Evolutionary conservation across 2,113 vertebrate genomes (phyloP).

Genomic region (Cacatua alba): DNA sequence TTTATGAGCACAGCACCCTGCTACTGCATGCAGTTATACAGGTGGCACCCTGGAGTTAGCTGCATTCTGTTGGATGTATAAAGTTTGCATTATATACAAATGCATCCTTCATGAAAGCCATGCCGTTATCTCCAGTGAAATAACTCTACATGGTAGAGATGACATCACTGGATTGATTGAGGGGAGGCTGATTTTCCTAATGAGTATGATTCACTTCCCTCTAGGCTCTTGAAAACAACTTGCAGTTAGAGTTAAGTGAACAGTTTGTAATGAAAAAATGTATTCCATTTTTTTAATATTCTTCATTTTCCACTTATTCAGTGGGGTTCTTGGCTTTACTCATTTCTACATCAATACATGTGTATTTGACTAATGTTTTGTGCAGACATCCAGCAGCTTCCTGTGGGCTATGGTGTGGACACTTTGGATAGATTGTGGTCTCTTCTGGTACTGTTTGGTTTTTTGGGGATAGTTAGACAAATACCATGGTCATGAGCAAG

Average conservation of each 20-base stretch:
- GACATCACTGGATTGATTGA: background rate
- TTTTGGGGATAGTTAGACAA: background rate
- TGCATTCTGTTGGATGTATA: background rate
- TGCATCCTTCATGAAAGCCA: background rate
- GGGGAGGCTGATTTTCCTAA: constrained; percentile 34
- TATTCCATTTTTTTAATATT: background rate
- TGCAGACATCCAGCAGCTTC: background rate
- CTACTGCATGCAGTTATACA: background rate
- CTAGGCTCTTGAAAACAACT: constrained; percentile 13
- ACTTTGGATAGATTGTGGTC: background rate
- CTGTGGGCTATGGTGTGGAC: background rate
- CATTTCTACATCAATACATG: background rate
- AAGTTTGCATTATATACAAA: background rate
- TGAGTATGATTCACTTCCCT: constrained; percentile 17
- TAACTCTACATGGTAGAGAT: background rate
- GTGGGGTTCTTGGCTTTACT: background rate
- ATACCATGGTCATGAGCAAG: background rate
- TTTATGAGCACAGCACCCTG: background rate
- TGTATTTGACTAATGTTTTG: background rate
- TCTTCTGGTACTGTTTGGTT: background rate
- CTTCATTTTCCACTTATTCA: background rate
- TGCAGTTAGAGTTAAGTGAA: constrained; percentile 15
- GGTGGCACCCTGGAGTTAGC: background rate
- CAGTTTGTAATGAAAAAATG: background rate
- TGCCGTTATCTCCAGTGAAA: background rate